Conservation (phyloP, 2,113 vertebrate genomes). For the Ptilonorhynchus violaceus region DNA sequence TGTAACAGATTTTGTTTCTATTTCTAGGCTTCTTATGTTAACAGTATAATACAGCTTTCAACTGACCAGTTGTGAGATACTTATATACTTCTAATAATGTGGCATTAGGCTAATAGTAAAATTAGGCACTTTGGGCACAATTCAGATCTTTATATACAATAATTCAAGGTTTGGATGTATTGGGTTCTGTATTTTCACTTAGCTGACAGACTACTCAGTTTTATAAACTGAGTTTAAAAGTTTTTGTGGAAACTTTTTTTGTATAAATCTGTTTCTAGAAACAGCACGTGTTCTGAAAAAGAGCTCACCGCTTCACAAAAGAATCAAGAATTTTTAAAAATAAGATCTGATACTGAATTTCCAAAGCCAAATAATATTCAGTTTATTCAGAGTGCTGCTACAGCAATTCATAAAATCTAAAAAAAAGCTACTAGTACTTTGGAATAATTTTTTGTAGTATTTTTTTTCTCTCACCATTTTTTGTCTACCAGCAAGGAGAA, state of each 20-base stretch:
- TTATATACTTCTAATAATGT: not conserved
- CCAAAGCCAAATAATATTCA: not conserved
- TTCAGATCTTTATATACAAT: not conserved
- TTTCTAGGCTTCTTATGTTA: not conserved
- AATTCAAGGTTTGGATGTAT: not conserved
- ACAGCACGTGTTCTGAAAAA: not conserved
- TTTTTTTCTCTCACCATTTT: not conserved
- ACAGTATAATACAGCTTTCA: not conserved
- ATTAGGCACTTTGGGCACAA: not conserved
- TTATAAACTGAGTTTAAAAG: no score
- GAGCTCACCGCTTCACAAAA: not conserved
- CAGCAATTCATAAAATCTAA: not conserved
- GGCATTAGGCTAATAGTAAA: not conserved
- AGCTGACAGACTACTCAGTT: not conserved
- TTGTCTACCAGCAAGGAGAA: not conserved
- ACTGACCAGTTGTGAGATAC: not conserved
- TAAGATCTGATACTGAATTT: not conserved
- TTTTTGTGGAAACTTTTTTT: not conserved
- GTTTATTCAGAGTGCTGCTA: not conserved
- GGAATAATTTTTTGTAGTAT: not conserved
- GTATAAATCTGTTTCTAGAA: not conserved
- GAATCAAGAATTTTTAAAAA: not conserved
- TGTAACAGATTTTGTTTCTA: not conserved
- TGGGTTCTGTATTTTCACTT: not conserved
- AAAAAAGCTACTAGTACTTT: not conserved